Evolutionary conservation across 2,113 vertebrate genomes (phyloP).

Genomic region (Climacteris rufus): DNA sequence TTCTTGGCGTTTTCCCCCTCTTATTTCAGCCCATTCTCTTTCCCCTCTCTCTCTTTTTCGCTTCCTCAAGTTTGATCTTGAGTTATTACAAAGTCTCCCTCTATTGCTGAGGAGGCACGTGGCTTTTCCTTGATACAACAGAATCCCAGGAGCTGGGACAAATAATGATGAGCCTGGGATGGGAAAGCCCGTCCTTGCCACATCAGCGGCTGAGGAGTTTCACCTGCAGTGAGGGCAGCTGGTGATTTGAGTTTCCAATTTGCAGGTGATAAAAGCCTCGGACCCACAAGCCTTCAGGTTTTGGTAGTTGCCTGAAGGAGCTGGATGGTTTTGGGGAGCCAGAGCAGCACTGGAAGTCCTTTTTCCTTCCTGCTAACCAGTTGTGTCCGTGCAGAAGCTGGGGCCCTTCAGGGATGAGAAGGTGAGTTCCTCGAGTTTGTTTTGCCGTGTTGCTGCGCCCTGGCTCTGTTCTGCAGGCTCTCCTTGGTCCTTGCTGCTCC

Average conservation of each 20-base stretch:
- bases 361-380: fast-evolving
- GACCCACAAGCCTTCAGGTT: fast-evolving
- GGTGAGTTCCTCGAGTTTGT: neutral
- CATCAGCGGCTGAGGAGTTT: too few relatives aligned
- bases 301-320: fast-evolving
- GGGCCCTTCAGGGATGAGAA: fast-evolving
- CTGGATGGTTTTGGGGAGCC: fast-evolving
- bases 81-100: neutral
- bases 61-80: neutral
- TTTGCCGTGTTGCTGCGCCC: fast-evolving
- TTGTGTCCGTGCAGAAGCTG: fast-evolving
- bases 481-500: neutral
- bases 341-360: fast-evolving
- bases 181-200: fast-evolving
- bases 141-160: neutral
- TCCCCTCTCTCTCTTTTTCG: fast-evolving
- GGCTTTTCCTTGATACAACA: neutral
- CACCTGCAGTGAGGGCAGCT: neutral
- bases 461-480: neutral
- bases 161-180: fast-evolving
- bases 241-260: neutral
- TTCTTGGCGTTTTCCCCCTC: neutral
- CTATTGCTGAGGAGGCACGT: fast-evolving
- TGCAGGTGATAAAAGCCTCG: neutral
- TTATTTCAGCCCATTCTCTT: neutral